phyloP scores from a whole-genome alignment of 2,797 vertebrate species.

The Fundulus diaphanus region DNA sequence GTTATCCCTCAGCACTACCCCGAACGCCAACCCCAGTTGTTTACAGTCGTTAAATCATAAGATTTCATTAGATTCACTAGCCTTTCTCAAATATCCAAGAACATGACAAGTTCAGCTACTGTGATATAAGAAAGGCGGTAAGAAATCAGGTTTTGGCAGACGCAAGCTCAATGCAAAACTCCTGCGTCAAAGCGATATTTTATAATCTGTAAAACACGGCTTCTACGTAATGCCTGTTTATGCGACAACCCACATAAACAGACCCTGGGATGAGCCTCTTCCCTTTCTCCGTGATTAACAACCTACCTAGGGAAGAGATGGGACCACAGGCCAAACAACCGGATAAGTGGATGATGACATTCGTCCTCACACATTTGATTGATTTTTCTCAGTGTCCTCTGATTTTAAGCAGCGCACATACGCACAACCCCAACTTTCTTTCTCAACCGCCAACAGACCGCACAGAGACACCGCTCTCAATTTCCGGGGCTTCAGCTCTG shows the following conservation, averaged over 20 bases:
- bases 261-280: constrained; percentile 49
- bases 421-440: constrained; percentile 49
- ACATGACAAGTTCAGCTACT: constrained; percentile 30
- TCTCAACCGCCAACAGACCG: constrained; percentile 63
- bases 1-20: constrained; percentile 19
- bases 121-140: constrained; percentile 47
- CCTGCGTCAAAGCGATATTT: constrained; percentile 54
- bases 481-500: constrained; percentile 44
- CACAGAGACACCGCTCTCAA: constrained; percentile 50
- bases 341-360: constrained; percentile 65
- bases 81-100: constrained; percentile 28
- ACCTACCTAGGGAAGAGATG: constrained; percentile 40
- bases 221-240: constrained; percentile 1
- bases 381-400: constrained; percentile 33
- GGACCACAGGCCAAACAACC: constrained; percentile 40
- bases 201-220: constrained; percentile 51
- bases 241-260: constrained; percentile 55
- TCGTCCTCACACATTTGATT: constrained; percentile 57
- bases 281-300: constrained; percentile 55
- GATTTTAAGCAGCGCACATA: constrained; percentile 24
- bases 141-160: constrained; percentile 44
- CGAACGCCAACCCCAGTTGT: constrained; percentile 31
- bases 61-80: constrained; percentile 20
- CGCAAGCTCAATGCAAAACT: constrained; percentile 26
- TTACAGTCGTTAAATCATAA: constrained; percentile 42